Base-by-base conservation (phyloP, 2,797 vertebrate species). In the Paratrypauchen microcephalus region DNA sequence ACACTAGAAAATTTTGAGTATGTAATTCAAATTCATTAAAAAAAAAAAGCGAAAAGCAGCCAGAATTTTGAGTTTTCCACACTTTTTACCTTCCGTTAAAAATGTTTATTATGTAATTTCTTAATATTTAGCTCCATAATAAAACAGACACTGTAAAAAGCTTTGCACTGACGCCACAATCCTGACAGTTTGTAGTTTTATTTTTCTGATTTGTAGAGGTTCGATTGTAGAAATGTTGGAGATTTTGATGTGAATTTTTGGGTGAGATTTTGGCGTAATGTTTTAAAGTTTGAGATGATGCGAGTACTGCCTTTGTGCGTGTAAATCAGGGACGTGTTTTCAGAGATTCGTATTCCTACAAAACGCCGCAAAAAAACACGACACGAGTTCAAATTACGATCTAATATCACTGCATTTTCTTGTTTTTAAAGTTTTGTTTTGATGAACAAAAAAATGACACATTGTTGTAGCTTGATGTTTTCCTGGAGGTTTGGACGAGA, bases 321-420 rank as follows among this genome's bases (percentile, higher is more conserved):
- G 23, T 11, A 9, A 64, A 64, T 64, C 62, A 12, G 62, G 41
- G 62, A 64, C 62, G 2, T 18, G 5, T 24, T 64, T 64, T 64
- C 18, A 64, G 21, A 54, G n/a, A n/a, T 50, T 50, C 19, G 2
- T 6, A 2, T 2, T 19, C 6, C 19, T n/a, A 18, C 48, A 50
- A n/a, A n/a, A 26, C 24, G 24, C 24, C 24, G 24, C 24, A 19
- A 7, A 2, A 13, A 32, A 32, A 32, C 30, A 32, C 39, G 1
- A 41, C 39, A 41, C 12, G 39, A 13, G 39, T 41, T 41, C 4
- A 41, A 41, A 41, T 41, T 2, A 41, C 39, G 4, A 41, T 41
- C 39, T 6, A 6, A 32, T 32, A 32, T 48, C 45, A 48, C 4
- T 48, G 45, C 0, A 18, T 48, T 48, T 48, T 18, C 18, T 19